phyloP scores from a whole-genome alignment of 2,888 invertebrate species.

The Pyrrhosoma nymphula region DNA sequence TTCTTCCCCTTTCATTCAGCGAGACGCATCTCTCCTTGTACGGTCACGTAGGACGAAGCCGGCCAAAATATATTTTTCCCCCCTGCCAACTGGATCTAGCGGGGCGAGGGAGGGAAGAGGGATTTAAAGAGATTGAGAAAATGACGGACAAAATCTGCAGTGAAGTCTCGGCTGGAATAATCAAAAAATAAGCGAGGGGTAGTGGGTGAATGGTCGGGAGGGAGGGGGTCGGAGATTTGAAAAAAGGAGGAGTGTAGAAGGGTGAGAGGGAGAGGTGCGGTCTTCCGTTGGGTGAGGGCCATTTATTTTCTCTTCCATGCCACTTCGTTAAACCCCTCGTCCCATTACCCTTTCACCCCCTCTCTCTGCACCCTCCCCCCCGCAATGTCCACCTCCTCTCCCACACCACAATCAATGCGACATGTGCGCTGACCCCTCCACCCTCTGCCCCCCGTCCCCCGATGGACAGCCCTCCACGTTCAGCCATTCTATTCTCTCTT shows the following conservation, averaged over 20 bases:
- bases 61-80: conserved; percentile 24
- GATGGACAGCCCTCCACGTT: neutral
- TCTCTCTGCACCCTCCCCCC: neutral
- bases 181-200: neutral
- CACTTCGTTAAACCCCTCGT: conserved; percentile 49
- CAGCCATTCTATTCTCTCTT: neutral
- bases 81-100: conserved; percentile 47
- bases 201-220: neutral
- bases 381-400: neutral
- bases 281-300: neutral
- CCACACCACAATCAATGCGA: conserved; percentile 62
- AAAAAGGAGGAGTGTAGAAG: too few relatives aligned
- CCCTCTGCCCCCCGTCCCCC: neutral
- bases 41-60: conserved; percentile 44
- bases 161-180: conserved; percentile 52
- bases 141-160: conserved; percentile 63
- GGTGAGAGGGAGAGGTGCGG: neutral
- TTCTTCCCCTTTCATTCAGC: neutral
- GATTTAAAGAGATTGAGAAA: neutral
- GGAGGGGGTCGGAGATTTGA: neutral
- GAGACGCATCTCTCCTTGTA: conserved; percentile 36
- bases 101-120: neutral
- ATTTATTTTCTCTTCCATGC: conserved; percentile 41
- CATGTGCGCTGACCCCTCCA: neutral
- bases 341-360: conserved; percentile 30